Base-by-base conservation (phyloP, 2,888 invertebrate species). In the Dione vanillae region DNA sequence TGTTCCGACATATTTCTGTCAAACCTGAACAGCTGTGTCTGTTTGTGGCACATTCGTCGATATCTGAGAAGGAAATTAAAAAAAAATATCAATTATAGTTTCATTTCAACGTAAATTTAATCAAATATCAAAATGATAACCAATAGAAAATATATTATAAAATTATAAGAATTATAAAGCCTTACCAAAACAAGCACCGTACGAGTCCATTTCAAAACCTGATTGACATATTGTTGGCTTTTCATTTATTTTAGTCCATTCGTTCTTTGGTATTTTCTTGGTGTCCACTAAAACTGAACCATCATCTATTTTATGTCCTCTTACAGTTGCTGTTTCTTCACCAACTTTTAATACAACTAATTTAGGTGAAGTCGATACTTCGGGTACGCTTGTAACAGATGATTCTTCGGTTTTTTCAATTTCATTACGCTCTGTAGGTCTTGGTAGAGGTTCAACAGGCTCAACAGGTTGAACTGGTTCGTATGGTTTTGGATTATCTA, bases 1-100 rank as follows among this genome's bases (percentile, higher is more conserved):
- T 96, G 85, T 99, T 99, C 37, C 96, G 94, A 81, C 99, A 99
- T 2, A 94, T 90, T 78, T 96, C 95, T 0, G 94, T 91, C 0
- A 91, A 82, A 0, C 87, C 85, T 0, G 91, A 94, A 78, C 96
- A 96, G 35, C 90, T 86, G 79, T 96, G 94, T 3, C 88, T 85
- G 51, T 94, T 94, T 45, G 94, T 94, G 0, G 88, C 85, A 79
- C 97, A 97, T 85, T 97, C 97, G 82, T 97, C 95, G 69, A 97
- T 94, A 83, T 97, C 97, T 97, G 87, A 79, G 74, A 80, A n/a
- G 16, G 19, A 51, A 49, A 65, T 27, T 27, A n/a, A n/a, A n/a
- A n/a, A n/a, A n/a, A n/a, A n/a, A n/a, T n/a, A n/a, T n/a, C n/a
- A n/a, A n/a, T n/a, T n/a, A n/a, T n/a, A n/a, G n/a, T n/a, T n/a